Evolutionary conservation across 2,113 vertebrate species (phyloP).

Genomic region (Coregonus clupeaformis): DNA sequence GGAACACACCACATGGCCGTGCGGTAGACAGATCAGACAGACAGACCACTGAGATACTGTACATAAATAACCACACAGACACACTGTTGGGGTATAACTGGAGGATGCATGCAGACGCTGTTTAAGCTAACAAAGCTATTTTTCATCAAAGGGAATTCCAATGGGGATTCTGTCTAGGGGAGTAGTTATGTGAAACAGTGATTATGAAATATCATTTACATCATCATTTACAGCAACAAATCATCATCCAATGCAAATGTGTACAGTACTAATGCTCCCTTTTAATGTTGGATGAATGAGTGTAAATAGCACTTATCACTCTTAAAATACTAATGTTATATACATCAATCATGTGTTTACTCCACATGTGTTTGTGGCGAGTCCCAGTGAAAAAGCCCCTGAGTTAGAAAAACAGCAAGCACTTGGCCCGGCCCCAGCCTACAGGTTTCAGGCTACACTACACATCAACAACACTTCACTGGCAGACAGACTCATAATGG

Average conservation of each 20-base stretch:
- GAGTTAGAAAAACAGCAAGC: neutral
- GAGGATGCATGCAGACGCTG: neutral
- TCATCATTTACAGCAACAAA: neutral
- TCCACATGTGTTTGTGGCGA: neutral
- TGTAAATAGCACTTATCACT: too few relatives aligned
- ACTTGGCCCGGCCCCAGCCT: neutral
- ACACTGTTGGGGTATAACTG: neutral
- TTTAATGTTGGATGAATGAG: neutral
- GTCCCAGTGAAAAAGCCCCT: neutral
- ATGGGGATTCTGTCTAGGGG: neutral
- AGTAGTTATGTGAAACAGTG: neutral
- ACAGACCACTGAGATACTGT: too few relatives aligned
- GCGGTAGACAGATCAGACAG: neutral
- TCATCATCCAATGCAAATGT: neutral
- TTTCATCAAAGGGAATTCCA: neutral
- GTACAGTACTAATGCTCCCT: neutral
- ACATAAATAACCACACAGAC: slow-evolving; percentile 2
- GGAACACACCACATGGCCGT: too few relatives aligned
- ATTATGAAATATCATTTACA: neutral
- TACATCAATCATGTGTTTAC: neutral
- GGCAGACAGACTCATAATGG: slow-evolving; percentile 30
- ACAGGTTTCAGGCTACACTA: slow-evolving; percentile 14
- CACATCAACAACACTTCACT: slow-evolving; percentile 37
- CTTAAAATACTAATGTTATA: too few relatives aligned
- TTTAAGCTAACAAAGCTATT: neutral